Evolutionary conservation across 1,140 invertebrate genomes (phyloP).

Genomic region (Drosophila pseudoananassae): DNA sequence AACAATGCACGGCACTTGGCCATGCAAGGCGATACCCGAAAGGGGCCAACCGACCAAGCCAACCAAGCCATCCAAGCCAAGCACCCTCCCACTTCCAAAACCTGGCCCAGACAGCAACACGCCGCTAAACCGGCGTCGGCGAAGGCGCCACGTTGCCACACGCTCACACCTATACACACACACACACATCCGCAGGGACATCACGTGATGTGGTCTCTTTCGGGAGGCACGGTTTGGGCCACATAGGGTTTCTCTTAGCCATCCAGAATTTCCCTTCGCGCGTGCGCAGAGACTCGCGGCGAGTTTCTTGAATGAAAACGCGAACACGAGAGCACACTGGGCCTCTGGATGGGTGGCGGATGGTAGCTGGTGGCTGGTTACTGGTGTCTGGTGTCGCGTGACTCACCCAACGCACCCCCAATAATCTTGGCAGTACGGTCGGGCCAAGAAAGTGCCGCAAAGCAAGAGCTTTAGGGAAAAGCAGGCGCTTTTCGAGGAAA

Average conservation of each 20-base stretch:
- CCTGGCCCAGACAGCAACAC: constrained; percentile 47
- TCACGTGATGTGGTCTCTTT: constrained; percentile 66
- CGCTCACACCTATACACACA: constrained; percentile 25
- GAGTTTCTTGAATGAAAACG: constrained; percentile 73
- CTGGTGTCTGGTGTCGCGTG: constrained; percentile 41
- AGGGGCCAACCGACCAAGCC: background rate
- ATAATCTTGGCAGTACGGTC: background rate
- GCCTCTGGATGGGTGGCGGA: background rate
- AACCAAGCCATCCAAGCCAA: background rate
- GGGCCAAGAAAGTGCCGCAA: constrained; percentile 16
- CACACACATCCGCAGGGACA: constrained; percentile 21
- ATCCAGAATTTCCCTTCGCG: constrained; percentile 23
- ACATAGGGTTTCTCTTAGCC: constrained; percentile 66
- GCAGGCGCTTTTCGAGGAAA: constrained; percentile 22
- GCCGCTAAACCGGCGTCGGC: constrained; percentile 71
- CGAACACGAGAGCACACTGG: constrained; percentile 35
- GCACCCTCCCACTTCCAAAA: constrained; percentile 10
- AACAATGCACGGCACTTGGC: constrained; percentile 66
- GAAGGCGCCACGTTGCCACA: constrained; percentile 72
- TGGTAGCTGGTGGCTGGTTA: background rate
- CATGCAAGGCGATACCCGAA: constrained; percentile 63
- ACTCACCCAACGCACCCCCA: constrained; percentile 51
- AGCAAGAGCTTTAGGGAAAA: constrained; percentile 26
- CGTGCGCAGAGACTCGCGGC: constrained; percentile 48
- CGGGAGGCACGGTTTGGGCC: background rate